Conservation (phyloP, 2,888 invertebrate species). For the Candidula unifasciata region DNA sequence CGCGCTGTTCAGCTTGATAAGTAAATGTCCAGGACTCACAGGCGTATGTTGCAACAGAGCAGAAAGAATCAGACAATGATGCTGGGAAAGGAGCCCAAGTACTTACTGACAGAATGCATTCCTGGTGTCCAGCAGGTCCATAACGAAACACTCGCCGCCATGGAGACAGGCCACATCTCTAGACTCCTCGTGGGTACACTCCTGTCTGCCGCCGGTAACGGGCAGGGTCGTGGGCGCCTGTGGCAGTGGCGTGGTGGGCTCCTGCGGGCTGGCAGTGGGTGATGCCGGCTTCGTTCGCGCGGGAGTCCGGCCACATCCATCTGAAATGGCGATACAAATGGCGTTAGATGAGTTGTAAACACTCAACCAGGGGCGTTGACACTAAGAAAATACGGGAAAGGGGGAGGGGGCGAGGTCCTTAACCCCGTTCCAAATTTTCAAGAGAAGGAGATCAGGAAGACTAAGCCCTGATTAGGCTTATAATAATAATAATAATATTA, state of each 20-base stretch:
- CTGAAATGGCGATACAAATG: constrained; percentile 39
- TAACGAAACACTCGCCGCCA: constrained; percentile 52
- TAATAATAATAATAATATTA: too few species aligned
- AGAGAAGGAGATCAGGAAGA: too few species aligned
- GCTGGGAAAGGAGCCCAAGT: too few species aligned
- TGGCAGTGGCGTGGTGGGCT: constrained; percentile 34
- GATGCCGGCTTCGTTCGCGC: constrained; percentile 52
- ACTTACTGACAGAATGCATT: constrained; percentile 54
- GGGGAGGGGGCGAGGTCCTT: not conserved
- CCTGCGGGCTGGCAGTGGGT: constrained; percentile 34
- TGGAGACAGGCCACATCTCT: constrained; percentile 49
- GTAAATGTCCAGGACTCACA: not conserved
- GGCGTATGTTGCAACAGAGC: too few species aligned
- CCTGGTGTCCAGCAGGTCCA: constrained; percentile 50
- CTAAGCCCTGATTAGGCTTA: too few species aligned
- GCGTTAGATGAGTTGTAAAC: not conserved
- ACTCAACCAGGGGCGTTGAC: not conserved
- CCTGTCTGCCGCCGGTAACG: not conserved
- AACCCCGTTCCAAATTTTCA: too few species aligned
- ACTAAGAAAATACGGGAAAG: not conserved
- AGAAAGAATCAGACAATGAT: not conserved
- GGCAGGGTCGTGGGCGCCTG: not conserved
- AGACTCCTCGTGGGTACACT: constrained; percentile 49
- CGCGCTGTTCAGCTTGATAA: not conserved
- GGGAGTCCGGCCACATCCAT: constrained; percentile 56